Conservation (phyloP, 2,113 vertebrate genomes). For the Paracanthobrama guichenoti region DNA sequence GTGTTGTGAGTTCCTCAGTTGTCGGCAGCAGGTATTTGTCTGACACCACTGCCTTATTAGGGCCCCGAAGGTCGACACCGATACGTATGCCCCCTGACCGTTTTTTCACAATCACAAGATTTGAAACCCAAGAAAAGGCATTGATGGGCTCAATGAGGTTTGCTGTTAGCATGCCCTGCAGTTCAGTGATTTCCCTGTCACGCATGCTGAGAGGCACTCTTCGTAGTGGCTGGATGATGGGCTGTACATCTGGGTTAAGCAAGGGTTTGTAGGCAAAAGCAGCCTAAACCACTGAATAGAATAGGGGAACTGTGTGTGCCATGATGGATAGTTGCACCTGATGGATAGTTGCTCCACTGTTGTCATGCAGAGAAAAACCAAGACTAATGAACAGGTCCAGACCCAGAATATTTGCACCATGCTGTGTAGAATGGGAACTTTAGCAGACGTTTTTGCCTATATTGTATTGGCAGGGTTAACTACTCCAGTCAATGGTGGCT, state of each 20-base stretch:
- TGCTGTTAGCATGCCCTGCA: not conserved
- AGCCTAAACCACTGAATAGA: constrained; percentile 23
- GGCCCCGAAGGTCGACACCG: not conserved
- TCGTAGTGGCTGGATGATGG: constrained; percentile 25
- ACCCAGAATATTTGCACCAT: not conserved
- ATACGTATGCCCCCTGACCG: not conserved
- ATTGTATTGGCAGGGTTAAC: no score
- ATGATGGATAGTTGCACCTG: not conserved
- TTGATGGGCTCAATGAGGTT: no score
- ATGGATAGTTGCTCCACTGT: not conserved
- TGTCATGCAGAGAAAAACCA: not conserved
- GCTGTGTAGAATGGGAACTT: no score
- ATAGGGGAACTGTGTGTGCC: not conserved
- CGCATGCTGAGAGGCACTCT: constrained; percentile 1
- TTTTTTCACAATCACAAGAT: constrained; percentile 13
- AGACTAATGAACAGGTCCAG: not conserved
- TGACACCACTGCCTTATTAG: not conserved
- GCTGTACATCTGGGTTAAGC: not conserved
- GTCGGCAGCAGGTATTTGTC: no score
- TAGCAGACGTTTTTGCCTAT: no score
- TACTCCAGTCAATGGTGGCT: no score
- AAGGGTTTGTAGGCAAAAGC: constrained; percentile 21
- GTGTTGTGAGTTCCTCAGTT: no score
- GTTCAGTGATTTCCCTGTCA: not conserved
- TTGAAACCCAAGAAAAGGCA: constrained; percentile 18